Conservation (phyloP, 2,888 invertebrate species). For the Teleogryllus oceanicus region DNA sequence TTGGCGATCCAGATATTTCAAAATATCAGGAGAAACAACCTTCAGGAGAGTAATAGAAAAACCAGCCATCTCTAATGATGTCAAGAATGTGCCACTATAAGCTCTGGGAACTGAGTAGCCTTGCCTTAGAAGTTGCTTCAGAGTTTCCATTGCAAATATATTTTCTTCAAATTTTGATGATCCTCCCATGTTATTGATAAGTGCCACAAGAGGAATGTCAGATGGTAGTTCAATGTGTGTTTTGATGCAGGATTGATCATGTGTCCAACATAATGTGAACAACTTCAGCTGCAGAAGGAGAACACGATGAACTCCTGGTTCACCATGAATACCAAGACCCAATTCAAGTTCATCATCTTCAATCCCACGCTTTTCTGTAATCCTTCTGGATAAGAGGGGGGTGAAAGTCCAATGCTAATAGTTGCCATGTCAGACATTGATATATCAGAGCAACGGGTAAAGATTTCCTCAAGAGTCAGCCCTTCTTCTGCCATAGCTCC, state of each 20-base stretch:
- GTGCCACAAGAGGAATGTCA: conserved; percentile 52
- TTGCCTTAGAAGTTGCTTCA: conserved; percentile 44
- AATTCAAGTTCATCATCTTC: conserved; percentile 50
- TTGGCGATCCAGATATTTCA: conserved; percentile 58
- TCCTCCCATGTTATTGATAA: conserved; percentile 76
- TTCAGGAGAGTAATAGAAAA: conserved; percentile 69
- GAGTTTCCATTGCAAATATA: conserved; percentile 49
- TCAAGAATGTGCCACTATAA: conserved; percentile 53
- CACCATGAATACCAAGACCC: conserved; percentile 58
- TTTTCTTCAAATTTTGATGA: conserved; percentile 69
- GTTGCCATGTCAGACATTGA: conserved; percentile 55
- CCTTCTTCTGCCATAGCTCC: conserved; percentile 53
- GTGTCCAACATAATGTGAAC: conserved; percentile 25
- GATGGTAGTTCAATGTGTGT: not conserved
- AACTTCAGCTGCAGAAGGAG: conserved; percentile 40
- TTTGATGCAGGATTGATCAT: conserved; percentile 18
- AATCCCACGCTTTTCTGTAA: not conserved
- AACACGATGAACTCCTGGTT: conserved; percentile 48
- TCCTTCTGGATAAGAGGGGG: conserved; percentile 64
- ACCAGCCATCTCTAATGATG: conserved; percentile 75
- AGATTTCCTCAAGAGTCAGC: conserved; percentile 47
- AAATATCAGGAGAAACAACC: conserved; percentile 49
- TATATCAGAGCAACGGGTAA: conserved; percentile 23
- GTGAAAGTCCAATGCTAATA: conserved; percentile 63
- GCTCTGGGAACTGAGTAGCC: conserved; percentile 24